Percentiles rank a stretch among this genome's conserved stretches.
Evolutionary conservation across 2,113 vertebrate genomes (phyloP).

Genomic region (Phainopepla nitens): DNA sequence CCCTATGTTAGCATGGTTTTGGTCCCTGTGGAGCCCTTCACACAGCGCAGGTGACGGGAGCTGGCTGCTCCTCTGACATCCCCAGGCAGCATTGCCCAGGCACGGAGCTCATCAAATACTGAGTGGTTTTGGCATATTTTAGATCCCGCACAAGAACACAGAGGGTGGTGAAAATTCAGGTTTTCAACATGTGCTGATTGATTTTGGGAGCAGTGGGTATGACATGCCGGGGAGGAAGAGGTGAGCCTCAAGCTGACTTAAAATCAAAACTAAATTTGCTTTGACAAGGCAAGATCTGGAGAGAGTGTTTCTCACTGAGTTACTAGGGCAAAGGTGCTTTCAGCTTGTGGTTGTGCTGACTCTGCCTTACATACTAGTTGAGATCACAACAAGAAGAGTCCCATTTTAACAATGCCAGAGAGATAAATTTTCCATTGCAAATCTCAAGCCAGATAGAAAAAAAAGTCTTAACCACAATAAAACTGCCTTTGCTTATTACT

Average conservation of each 20-base stretch:
- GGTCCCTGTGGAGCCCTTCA: background rate
- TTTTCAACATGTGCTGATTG: background rate
- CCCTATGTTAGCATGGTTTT: accelerated
- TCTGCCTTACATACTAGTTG: background rate
- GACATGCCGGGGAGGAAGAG: background rate
- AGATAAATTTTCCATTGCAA: background rate
- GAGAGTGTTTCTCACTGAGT: background rate
- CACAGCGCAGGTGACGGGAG: accelerated
- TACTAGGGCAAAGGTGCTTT: background rate
- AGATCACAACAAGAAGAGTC: background rate
- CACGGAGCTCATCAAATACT: background rate
- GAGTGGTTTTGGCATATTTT: background rate
- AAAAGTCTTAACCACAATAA: background rate
- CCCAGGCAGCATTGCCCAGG: background rate
- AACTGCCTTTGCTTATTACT: background rate
- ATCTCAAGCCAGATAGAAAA: background rate
- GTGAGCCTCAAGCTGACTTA: background rate
- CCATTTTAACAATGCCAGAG: background rate
- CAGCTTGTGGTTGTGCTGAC: background rate
- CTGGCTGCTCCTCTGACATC: background rate
- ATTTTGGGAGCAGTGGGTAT: background rate
- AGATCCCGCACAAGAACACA: background rate
- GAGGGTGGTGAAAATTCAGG: background rate
- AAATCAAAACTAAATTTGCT: background rate
- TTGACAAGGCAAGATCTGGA: background rate